Conservation (phyloP, 2,888 invertebrate species). For the Xestia sexstrigata region DNA sequence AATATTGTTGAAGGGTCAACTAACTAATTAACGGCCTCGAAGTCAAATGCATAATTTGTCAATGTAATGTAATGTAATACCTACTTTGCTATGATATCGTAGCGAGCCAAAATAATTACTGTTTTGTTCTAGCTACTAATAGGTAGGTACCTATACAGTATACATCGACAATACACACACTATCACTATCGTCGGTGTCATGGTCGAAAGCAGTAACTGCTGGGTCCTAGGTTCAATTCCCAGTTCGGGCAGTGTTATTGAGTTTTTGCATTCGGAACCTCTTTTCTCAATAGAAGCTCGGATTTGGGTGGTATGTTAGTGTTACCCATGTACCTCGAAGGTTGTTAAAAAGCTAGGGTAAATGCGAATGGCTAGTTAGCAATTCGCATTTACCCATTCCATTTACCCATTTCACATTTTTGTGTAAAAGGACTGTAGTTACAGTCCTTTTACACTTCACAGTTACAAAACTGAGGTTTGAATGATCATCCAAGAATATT, state of each 20-base stretch:
- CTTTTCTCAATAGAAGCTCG: not conserved
- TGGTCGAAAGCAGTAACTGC: not conserved
- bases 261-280: not conserved
- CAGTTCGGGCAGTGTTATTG: not conserved
- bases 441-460: not conserved
- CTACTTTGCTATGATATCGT: not conserved
- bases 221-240: not conserved
- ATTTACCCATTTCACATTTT: too few relatives aligned
- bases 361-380: not conserved
- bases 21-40: not conserved
- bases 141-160: not conserved
- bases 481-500: not conserved
- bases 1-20: not conserved
- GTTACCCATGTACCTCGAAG: not conserved
- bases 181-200: not conserved
- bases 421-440: too few relatives aligned
- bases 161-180: not conserved
- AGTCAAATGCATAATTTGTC: not conserved
- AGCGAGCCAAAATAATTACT: not conserved
- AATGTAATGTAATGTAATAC: not conserved
- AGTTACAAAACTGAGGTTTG: not conserved
- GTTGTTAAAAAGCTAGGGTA: not conserved
- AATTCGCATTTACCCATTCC: too few relatives aligned
- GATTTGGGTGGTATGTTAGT: not conserved
- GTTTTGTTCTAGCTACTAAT: not conserved